Percentiles rank a stretch among this genome's conserved stretches.
These are phyloP conservation scores for Hedya salicella DNA, from an alignment of 2,888 invertebrate genomes.

Conservation along the genomic window DNA sequence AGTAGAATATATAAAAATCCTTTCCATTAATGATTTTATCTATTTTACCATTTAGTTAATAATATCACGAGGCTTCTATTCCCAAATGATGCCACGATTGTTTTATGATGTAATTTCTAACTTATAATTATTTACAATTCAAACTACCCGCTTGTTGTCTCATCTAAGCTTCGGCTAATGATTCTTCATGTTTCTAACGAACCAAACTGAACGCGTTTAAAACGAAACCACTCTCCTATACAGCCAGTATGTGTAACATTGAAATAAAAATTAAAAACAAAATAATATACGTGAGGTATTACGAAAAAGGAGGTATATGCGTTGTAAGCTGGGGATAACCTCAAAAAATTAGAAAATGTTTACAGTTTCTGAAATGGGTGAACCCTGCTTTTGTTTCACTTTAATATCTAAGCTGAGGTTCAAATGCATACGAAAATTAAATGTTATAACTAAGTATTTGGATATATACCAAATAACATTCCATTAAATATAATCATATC, in stretches of 20 bases:
- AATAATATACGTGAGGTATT: constrained; percentile 82
- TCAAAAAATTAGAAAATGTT: constrained; percentile 48
- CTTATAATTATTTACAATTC: constrained; percentile 81
- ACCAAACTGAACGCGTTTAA: constrained; percentile 55
- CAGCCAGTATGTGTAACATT: constrained; percentile 70
- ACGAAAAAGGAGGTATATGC: constrained; percentile 74
- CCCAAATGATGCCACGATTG: constrained; percentile 78
- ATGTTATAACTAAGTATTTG: constrained; percentile 61
- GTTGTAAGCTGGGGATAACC: constrained; percentile 58
- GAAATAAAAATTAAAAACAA: constrained; percentile 80
- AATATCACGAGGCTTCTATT: constrained; percentile 83
- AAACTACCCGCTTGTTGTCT: constrained; percentile 79
- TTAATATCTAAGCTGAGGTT: constrained; percentile 59
- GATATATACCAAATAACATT: constrained; percentile 69
- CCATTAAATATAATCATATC: constrained; percentile 76
- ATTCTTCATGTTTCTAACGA: constrained; percentile 55
- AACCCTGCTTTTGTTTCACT: constrained; percentile 54
- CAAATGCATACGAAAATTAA: constrained; percentile 60
- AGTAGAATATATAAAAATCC: constrained; percentile 85
- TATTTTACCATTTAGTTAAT: constrained; percentile 82
- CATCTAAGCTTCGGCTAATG: constrained; percentile 75
- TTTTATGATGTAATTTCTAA: constrained; percentile 71
- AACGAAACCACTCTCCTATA: constrained; percentile 54
- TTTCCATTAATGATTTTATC: constrained; percentile 83
- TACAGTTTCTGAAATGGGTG: constrained; percentile 49